Evolutionary conservation across 2,113 vertebrate species (phyloP).

Genomic region (Silurus meridionalis): DNA sequence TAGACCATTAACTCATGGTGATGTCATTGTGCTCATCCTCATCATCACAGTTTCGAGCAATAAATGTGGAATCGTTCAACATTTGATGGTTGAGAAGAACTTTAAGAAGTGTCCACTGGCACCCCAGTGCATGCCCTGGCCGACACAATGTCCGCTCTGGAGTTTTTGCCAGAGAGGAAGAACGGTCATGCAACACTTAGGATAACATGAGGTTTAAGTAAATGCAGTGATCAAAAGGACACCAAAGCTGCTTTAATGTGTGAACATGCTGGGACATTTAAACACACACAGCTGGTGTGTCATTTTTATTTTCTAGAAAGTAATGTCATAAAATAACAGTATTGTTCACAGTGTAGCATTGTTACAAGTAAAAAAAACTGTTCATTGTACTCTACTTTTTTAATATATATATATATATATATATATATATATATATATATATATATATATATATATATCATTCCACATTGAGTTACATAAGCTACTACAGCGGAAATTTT

Average conservation of each 20-base stretch:
- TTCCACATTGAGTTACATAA: background rate
- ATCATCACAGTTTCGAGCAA: slow-evolving; percentile 62
- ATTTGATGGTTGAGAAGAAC: slow-evolving; percentile 63
- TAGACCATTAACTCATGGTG: slow-evolving; percentile 64
- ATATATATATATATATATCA: background rate
- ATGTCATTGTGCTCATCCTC: slow-evolving; percentile 51
- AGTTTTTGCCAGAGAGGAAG: slow-evolving; percentile 22
- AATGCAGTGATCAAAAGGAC: slow-evolving; percentile 41
- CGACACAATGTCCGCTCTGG: slow-evolving; percentile 12
- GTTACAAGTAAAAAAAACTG: background rate
- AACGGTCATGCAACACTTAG: slow-evolving; percentile 71
- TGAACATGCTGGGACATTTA: slow-evolving; percentile 39
- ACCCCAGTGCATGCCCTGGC: background rate
- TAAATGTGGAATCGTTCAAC: slow-evolving; percentile 61
- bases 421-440: background rate
- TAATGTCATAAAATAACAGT: background rate
- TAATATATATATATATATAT: background rate
- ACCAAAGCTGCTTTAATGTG: slow-evolving; percentile 49
- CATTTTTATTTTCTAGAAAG: background rate
- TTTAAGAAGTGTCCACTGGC: slow-evolving; percentile 46
- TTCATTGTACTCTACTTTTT: background rate
- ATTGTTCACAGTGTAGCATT: background rate
- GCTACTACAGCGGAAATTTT: background rate
- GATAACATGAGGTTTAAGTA: slow-evolving; percentile 24
- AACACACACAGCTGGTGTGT: slow-evolving; percentile 6